phyloP scores from a whole-genome alignment of 2,113 vertebrate genomes.

The Pitta sordida region DNA sequence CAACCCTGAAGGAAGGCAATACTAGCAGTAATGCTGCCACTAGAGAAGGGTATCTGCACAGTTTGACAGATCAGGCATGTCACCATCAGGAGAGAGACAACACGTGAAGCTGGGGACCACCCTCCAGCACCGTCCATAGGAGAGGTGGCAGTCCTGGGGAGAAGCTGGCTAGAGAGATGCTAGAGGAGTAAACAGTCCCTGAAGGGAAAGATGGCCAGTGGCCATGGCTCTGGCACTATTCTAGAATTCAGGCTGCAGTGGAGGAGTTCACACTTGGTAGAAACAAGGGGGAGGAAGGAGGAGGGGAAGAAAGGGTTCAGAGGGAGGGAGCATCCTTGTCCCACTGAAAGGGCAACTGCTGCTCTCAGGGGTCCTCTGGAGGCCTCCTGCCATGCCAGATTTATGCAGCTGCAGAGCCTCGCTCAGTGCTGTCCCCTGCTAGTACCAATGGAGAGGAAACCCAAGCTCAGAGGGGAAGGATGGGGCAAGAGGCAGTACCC shows the following conservation, averaged over 20 bases:
- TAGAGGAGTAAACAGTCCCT: background rate
- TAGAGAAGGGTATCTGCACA: background rate
- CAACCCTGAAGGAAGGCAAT: background rate
- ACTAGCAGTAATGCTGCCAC: background rate
- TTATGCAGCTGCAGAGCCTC: background rate
- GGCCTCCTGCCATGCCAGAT: background rate
- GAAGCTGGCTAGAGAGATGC: background rate
- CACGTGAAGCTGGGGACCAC: background rate
- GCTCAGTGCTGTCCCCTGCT: background rate
- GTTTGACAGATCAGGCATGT: background rate
- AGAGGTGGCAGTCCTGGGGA: background rate
- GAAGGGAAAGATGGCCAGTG: background rate
- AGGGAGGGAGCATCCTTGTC: background rate
- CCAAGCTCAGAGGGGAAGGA: background rate
- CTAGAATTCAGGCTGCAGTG: background rate
- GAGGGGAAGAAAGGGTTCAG: background rate
- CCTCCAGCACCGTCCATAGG: fast-evolving
- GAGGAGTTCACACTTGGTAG: background rate
- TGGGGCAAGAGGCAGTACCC: background rate
- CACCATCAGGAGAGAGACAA: background rate
- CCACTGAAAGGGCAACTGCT: background rate
- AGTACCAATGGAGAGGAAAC: background rate
- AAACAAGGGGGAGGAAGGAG: background rate
- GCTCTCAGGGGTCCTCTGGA: background rate
- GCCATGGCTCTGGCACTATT: background rate